A percentile compares a stretch with the other conserved stretches of the same genome.
Conservation (phyloP, 2,888 invertebrate genomes). For the Dione juno region DNA sequence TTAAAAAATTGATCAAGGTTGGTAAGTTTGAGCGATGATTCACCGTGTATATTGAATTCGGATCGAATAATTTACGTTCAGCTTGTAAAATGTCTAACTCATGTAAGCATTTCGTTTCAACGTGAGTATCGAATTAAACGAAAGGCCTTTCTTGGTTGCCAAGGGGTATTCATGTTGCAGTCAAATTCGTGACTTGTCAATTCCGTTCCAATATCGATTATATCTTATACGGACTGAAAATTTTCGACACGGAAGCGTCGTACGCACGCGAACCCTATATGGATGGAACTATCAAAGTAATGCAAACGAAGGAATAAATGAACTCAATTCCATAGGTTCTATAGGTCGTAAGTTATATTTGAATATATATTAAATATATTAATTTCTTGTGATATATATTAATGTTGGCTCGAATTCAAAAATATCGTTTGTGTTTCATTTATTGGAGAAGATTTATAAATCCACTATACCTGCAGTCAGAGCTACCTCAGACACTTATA, state of each 20-base stretch:
- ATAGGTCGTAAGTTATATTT: not conserved
- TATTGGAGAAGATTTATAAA: too few species aligned
- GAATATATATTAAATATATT: not conserved
- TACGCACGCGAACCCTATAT: constrained; percentile 74
- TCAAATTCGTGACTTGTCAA: constrained; percentile 72
- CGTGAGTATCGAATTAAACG: constrained; percentile 32
- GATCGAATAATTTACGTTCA: not conserved
- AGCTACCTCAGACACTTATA: too few species aligned
- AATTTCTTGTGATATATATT: not conserved
- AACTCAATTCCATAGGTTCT: constrained; percentile 9
- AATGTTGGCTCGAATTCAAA: too few species aligned
- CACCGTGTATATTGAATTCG: not conserved
- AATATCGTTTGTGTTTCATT: too few species aligned
- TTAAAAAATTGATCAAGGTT: constrained; percentile 32
- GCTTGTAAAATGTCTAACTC: not conserved
- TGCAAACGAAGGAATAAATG: constrained; percentile 28
- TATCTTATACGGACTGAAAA: constrained; percentile 74
- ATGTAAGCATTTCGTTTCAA: constrained; percentile 16
- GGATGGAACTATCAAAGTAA: constrained; percentile 51
- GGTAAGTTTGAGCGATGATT: constrained; percentile 17
- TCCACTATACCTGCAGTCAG: too few species aligned
- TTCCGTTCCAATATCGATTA: constrained; percentile 71
- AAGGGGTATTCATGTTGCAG: constrained; percentile 55
- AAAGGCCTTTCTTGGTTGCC: constrained; percentile 35
- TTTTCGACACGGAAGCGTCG: constrained; percentile 73